Evolutionary conservation across 2,113 vertebrate genomes (phyloP), one percentile per base, ranked within the genome.

Genomic region (Girardinichthys multiradiatus): DNA sequence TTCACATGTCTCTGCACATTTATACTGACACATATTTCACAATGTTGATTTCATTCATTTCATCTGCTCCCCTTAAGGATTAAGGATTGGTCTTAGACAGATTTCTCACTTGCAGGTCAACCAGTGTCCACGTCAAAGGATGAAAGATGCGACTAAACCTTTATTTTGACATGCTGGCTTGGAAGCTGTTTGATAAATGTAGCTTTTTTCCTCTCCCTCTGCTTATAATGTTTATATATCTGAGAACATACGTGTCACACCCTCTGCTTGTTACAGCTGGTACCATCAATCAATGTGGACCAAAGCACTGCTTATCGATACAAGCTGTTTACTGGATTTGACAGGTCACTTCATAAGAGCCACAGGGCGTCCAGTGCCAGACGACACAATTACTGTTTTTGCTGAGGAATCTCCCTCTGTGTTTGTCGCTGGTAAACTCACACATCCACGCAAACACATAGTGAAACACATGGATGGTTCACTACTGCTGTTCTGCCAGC

Each of bases 401-500:
- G 21, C 31, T 37, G 28, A 84, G 66, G 45, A 68, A 77, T 76
- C 65, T 39, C 35, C 72, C 31, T 68, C 27, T 71, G 4, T 76
- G 71, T 83, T 80, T 80, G 82, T 82, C 75, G 77, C 75, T 57
- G 77, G 54, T 79, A 69, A 65, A 54, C 64, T 39, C 82, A 82
- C 64, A 79, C 67, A 58, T 68, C 74, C 68, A 70, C 71, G 73
- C 68, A 84, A 73, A 70, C 75, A 82, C 86, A 76, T 69, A 73
- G 68, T 68, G 77, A 81, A 77, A 80, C 83, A 87, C 85, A 87
- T 84, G 81, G 79, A 61, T 88, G 85, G 83, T 77, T 86, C 81
- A 37, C 77, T 76, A 83, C 87, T 77, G 87, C 90, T 91, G 89
- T 79, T 92, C 89, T 84, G 82, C 82, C 88, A 88, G 87, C 87